Conservation (phyloP, 2,113 vertebrate species). For the Manacus vitellinus region DNA sequence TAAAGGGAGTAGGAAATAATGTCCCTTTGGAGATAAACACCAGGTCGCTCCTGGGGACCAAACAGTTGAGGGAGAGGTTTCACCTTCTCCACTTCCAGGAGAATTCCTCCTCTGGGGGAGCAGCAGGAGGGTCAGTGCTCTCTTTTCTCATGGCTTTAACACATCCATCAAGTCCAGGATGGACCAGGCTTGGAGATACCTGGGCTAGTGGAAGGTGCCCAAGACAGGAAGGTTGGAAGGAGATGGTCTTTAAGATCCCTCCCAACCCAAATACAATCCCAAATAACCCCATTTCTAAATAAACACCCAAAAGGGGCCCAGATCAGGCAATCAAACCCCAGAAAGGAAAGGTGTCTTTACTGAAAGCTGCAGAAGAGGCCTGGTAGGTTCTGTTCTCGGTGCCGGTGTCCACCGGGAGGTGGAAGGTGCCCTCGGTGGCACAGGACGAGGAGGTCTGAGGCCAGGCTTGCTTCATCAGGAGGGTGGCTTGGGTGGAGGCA, state of each 20-base stretch:
- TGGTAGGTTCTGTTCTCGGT: conserved; percentile 89
- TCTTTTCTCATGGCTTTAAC: not conserved
- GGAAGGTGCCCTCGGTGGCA: conserved; percentile 88
- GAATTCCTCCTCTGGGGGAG: not conserved
- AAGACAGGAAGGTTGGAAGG: not conserved
- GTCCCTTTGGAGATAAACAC: not conserved
- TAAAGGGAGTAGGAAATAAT: not conserved
- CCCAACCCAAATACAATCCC: not conserved
- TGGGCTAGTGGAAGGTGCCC: not conserved
- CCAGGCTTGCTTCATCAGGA: conserved; percentile 93
- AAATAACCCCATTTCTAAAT: not conserved
- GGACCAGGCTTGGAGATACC: not conserved
- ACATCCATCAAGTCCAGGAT: not conserved
- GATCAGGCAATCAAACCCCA: not conserved
- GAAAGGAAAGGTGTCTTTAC: conserved; percentile 79
- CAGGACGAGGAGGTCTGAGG: conserved; percentile 86
- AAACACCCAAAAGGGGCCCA: not conserved
- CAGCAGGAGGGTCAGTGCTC: not conserved
- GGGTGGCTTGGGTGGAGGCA: conserved; percentile 83
- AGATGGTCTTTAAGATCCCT: not conserved
- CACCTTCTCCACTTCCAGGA: not conserved
- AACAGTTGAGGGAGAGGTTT: not conserved
- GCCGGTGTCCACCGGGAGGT: conserved; percentile 88
- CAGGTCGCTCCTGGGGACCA: not conserved
- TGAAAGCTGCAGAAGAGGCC: conserved; percentile 89